phyloP scores from a whole-genome alignment of 2,113 vertebrate genomes.

The Chamaea fasciata region DNA sequence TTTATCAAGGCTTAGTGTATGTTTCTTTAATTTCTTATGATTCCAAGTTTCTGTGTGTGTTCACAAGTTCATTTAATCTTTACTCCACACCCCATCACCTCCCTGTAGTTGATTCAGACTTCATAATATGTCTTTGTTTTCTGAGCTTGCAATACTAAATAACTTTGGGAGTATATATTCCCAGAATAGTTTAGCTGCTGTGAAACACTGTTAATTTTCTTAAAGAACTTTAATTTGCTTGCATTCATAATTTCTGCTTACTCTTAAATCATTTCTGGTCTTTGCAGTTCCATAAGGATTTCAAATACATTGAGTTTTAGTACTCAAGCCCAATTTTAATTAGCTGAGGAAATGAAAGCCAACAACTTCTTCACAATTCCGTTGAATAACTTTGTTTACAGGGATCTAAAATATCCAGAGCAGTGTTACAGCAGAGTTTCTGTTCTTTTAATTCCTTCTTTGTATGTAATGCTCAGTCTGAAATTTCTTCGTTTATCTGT shows the following conservation, averaged over 20 bases:
- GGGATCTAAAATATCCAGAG: neutral
- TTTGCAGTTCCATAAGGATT: neutral
- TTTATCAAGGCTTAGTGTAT: neutral
- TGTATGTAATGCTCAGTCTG: neutral
- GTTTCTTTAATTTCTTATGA: neutral
- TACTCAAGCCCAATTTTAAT: neutral
- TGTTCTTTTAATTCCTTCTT: neutral
- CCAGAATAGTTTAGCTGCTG: neutral
- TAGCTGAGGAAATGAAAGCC: conserved; percentile 2
- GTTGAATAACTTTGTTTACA: neutral
- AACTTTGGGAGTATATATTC: neutral
- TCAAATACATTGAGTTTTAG: neutral
- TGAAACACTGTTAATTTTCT: neutral
- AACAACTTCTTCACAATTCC: neutral
- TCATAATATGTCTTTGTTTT: neutral
- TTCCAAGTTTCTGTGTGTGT: neutral
- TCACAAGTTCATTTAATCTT: neutral
- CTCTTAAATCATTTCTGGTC: neutral
- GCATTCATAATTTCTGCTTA: neutral
- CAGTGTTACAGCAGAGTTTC: neutral
- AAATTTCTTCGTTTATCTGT: neutral
- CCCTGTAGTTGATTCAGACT: neutral
- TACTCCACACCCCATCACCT: neutral
- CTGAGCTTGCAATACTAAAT: neutral
- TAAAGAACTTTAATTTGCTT: neutral